Base-by-base conservation (phyloP, 2,797 vertebrate species). In the Esox masquinongy region DNA sequence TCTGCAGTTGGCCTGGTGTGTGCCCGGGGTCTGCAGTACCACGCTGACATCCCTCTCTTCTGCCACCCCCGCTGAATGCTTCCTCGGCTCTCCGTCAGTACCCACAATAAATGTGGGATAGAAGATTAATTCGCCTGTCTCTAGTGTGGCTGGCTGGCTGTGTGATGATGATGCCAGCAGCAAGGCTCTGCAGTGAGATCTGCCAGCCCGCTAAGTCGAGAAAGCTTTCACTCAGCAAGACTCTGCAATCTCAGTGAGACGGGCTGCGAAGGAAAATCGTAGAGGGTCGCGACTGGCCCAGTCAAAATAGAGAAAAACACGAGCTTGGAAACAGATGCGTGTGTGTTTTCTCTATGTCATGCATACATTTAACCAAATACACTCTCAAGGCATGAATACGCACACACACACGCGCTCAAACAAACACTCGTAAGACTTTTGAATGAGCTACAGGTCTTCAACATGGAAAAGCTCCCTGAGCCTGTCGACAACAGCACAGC, bases 111-210 rank as follows among this genome's bases (percentile, higher is more conserved):
- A 89, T 82, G 77, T 68, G 79, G 84, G 87, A 89, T 89, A 68
- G 90, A 92, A 92, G 82, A 90, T 90, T 87, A 51, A 92, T 88
- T 12, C 9, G 56, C 56, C 24, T 15, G 17, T 51, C 78, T 82
- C 82, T 26, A 15, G 72, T 0, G 66, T 70, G 68, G 36, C 14
- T 24, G 39, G 43, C 22, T 26, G n/a, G 39, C 24, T 26, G 43
- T 22, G 69, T 9, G 26, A 14, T 6, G 16, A 16, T 16, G n/a
- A 68, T 43, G 36, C 9, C 19, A 14, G 17, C 22, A 64, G 59
- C 73, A 64, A 59, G 72, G 77, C 79, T 78, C 75, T 81, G 87
- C 86, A 84, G 76, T 72, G 74, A 81, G 74, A 82, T 81, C 69
- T 78, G 67, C 63, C 49, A 66, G 74, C 64, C 51, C 29, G 7